Percentiles rank a stretch among this genome's conserved stretches.
Evolutionary conservation across 1,140 invertebrate genomes (phyloP).

Genomic region (Triops longicaudatus): DNA sequence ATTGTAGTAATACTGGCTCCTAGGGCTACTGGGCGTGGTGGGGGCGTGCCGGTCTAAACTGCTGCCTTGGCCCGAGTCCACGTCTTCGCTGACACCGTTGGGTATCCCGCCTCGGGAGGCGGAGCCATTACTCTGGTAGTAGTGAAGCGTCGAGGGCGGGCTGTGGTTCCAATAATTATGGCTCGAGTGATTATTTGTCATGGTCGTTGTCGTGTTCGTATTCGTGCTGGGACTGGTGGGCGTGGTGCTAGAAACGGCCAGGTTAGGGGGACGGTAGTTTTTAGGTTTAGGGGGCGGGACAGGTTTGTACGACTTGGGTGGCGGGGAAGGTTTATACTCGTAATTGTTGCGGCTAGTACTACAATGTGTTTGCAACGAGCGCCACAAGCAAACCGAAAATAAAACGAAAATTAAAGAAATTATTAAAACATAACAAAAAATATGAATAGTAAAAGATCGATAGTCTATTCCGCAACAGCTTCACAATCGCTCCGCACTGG

Average conservation of each 20-base stretch:
- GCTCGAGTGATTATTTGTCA: constrained; percentile 17
- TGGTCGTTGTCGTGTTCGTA: constrained; percentile 27
- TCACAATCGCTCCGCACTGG: too few species aligned
- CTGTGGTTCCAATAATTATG: constrained; percentile 33
- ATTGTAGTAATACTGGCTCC: constrained; percentile 51
- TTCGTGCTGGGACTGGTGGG: constrained; percentile 25
- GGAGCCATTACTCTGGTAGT: constrained; percentile 25
- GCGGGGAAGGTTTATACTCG: constrained; percentile 40
- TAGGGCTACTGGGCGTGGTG: constrained; percentile 31
- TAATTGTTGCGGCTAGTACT: constrained; percentile 27
- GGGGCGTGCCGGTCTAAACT: constrained; percentile 41
- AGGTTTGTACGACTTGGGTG: constrained; percentile 59
- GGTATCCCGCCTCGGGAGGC: constrained; percentile 21
- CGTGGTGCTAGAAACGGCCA: constrained; percentile 8
- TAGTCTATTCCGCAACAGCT: not conserved
- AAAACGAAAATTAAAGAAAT: constrained; percentile 12
- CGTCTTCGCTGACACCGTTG: constrained; percentile 35
- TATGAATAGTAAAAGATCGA: constrained; percentile 16
- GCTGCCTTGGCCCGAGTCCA: constrained; percentile 45
- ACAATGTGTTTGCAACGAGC: not conserved
- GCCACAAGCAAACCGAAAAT: not conserved
- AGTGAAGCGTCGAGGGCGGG: constrained; percentile 24
- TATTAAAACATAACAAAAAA: constrained; percentile 17
- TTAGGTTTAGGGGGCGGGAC: constrained; percentile 84
- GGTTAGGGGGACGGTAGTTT: constrained; percentile 71